Evolutionary conservation across 2,888 invertebrate genomes (phyloP), one percentile per base, ranked within the genome.

Genomic region (Xylophagus ater): DNA sequence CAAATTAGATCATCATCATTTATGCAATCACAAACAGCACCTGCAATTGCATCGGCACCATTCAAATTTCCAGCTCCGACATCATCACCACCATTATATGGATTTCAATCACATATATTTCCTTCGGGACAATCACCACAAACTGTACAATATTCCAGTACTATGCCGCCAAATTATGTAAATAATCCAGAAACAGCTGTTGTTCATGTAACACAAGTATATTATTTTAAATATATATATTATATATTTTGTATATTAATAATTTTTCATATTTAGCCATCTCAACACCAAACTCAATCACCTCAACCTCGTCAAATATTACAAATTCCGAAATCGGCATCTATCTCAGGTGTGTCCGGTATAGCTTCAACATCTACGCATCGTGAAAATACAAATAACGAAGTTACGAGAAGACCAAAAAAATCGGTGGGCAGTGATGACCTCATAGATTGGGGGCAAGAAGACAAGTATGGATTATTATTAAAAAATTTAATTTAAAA

Each of bases 391-490:
- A 19, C 21, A 15, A 9, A 18, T 13, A n/a, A 2, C 24, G 40
- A 29, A 24, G 35, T 35, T 18, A 18, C 19, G n/a, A 34, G 38
- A 37, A 37, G 44, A 33, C 33, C 36, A 10, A 42, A 44, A 26
- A 42, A 44, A 24, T 24, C 34, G 8, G 14, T 41, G 5, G 12
- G 38, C 15, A 58, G 55, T 18, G 57, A 53, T 35, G 62, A 63
- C 51, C 51, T 63, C 40, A 63, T 63, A 39, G 62, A 63, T 49
- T 51, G 60, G 15, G 57, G 53, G 18, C 57, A 61, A 34, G 51
- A 52, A 25, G 60, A 63, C 49, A 56, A 60, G 62, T 64, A 55
- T 51, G 62, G n/a, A n/a, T n/a, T n/a, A n/a, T n/a, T n/a, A n/a
- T n/a, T 54, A 10, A 40, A n/a, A 13, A 20, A 24, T 37, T 14